These are phyloP conservation scores for Spinibarbus caldwelli DNA, from an alignment of 2,797 vertebrate genomes.

Conservation along the genomic window DNA sequence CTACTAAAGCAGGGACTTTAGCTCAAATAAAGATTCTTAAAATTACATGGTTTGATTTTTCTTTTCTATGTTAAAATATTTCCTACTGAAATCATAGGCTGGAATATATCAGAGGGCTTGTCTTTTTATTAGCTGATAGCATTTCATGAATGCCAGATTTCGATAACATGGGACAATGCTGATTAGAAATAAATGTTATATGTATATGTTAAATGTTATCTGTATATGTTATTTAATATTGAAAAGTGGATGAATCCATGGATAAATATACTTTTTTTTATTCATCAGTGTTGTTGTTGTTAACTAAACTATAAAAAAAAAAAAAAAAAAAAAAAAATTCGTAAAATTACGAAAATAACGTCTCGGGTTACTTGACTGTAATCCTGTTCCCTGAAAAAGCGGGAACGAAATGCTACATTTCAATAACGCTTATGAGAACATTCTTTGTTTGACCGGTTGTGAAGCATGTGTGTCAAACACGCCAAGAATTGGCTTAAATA, in stretches of 20 bases:
- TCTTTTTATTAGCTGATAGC: background rate
- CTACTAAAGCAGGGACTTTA: background rate
- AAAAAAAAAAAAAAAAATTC: background rate
- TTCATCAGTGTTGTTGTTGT: background rate
- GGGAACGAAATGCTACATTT: too few relatives aligned
- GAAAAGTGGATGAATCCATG: background rate
- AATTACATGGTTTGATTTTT: background rate
- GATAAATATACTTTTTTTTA: background rate
- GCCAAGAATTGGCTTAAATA: too few relatives aligned
- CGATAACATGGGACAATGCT: background rate
- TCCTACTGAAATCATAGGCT: background rate
- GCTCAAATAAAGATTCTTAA: background rate
- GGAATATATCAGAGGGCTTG: background rate
- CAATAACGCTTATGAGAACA: too few relatives aligned
- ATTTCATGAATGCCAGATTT: background rate
- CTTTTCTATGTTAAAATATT: constrained; percentile 1
- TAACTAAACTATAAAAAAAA: background rate
- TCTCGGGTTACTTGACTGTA: too few relatives aligned
- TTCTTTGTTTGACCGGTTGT: too few relatives aligned
- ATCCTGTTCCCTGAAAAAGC: too few relatives aligned
- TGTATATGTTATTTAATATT: background rate
- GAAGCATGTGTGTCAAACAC: too few relatives aligned
- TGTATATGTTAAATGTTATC: too few relatives aligned
- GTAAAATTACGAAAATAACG: too few relatives aligned
- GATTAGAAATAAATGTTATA: background rate